Evolutionary conservation across 2,888 invertebrate species (phyloP).

Genomic region (Dicranocentrus wangi): DNA sequence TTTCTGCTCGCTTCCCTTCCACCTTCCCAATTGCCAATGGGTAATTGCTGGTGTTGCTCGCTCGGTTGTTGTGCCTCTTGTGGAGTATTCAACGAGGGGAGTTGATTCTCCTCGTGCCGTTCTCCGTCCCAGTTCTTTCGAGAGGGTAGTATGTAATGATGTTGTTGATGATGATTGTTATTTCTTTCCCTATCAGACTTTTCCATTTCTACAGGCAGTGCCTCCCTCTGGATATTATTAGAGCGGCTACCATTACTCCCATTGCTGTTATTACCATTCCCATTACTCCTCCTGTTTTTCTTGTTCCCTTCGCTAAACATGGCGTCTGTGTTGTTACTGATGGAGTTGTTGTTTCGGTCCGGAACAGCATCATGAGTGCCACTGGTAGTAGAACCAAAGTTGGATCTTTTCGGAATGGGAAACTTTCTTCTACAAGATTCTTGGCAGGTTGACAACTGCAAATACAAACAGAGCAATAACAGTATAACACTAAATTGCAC

Average conservation of each 20-base stretch:
- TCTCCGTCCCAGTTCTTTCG: neutral
- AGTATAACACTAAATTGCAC: neutral
- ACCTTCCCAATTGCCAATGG: conserved; percentile 12
- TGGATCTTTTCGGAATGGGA: conserved; percentile 23
- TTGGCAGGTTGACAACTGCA: conserved; percentile 66
- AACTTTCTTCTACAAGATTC: conserved; percentile 44
- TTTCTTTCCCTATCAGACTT: conserved; percentile 53
- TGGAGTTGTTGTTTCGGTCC: conserved; percentile 16
- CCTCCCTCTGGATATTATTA: conserved; percentile 3
- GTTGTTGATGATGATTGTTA: conserved; percentile 50
- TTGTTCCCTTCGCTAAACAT: conserved; percentile 9
- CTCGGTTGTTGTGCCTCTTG: conserved; percentile 8
- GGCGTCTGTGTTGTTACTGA: neutral
- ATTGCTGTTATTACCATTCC: conserved; percentile 27
- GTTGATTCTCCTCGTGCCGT: conserved; percentile 16
- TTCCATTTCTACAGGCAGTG: conserved; percentile 36
- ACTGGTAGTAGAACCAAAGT: neutral
- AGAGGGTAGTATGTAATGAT: conserved; percentile 22
- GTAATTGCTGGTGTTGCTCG: conserved; percentile 22
- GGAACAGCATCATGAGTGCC: neutral
- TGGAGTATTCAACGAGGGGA: conserved; percentile 1
- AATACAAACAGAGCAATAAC: conserved; percentile 21
- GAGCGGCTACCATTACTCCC: conserved; percentile 7
- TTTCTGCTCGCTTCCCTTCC: conserved; percentile 6
- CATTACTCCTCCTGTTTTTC: conserved; percentile 24